phyloP scores from a whole-genome alignment of 2,797 vertebrate genomes.

The Enteromius radiatus region DNA sequence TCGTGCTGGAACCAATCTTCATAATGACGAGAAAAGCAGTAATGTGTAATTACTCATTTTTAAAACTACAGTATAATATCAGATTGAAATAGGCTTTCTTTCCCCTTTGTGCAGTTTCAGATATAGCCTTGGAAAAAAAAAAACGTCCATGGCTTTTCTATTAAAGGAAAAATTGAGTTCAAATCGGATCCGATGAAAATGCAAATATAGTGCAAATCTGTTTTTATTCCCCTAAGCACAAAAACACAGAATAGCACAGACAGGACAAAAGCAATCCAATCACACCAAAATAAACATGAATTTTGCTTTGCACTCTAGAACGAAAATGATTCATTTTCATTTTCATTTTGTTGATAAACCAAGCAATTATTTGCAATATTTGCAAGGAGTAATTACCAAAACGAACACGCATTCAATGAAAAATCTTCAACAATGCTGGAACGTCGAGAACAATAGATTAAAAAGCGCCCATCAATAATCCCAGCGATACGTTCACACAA shows the following conservation, averaged over 20 bases:
- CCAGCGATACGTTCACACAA: not conserved
- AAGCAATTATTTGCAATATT: slow-evolving; percentile 15
- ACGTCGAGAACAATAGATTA: not conserved
- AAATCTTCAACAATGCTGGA: not conserved
- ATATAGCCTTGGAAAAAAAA: slow-evolving; percentile 5
- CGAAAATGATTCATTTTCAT: not conserved
- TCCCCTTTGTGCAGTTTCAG: slow-evolving; percentile 2
- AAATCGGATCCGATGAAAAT: not conserved
- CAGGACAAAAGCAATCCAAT: not conserved
- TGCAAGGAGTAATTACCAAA: not conserved
- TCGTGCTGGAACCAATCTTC: slow-evolving; percentile 8
- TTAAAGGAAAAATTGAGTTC: not conserved
- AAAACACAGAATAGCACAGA: not conserved
- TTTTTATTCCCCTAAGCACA: not conserved
- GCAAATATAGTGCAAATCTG: not conserved
- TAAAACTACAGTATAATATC: slow-evolving; percentile 6
- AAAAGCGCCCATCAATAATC: slow-evolving; percentile 7
- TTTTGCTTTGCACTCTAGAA: not conserved
- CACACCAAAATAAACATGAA: not conserved
- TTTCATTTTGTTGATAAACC: not conserved
- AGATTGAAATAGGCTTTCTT: not conserved
- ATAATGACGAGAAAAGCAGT: not conserved
- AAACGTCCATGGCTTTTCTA: not conserved
- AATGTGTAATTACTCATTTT: slow-evolving; percentile 19
- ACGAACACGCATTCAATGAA: not conserved